Conservation (phyloP, 2,797 vertebrate genomes). For the Hafferia zeledoni region DNA sequence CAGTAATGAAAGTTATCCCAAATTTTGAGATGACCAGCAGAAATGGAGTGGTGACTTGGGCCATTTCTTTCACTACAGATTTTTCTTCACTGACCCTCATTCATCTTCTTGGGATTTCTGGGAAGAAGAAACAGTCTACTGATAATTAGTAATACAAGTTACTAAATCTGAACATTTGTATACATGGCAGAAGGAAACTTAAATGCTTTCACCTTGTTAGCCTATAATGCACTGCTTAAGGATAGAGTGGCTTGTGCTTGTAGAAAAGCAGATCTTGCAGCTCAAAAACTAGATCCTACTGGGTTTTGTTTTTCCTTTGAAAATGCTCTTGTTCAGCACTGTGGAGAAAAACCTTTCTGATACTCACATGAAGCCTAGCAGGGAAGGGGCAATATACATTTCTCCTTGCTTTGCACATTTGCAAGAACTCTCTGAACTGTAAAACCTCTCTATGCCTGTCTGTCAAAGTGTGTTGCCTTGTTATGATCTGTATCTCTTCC, state of each 20-base stretch:
- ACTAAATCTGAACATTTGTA: neutral
- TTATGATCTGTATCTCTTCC: neutral
- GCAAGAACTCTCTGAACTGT: neutral
- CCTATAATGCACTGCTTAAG: neutral
- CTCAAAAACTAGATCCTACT: neutral
- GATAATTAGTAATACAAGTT: neutral
- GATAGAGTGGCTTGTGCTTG: neutral
- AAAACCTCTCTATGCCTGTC: neutral
- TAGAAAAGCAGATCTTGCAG: neutral
- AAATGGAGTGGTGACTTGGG: neutral
- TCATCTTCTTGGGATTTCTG: neutral
- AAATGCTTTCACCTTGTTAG: neutral
- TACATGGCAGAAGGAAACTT: neutral
- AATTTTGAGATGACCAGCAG: neutral
- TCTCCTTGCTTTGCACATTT: neutral
- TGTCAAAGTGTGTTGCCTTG: neutral
- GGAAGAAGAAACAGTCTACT: neutral
- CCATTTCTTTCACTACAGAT: neutral
- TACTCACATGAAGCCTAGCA: neutral
- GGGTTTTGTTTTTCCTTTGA: neutral
- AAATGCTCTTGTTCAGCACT: neutral
- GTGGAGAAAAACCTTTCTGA: neutral
- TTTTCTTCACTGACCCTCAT: neutral
- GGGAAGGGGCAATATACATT: neutral
- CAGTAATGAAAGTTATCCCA: neutral